Percentiles rank a stretch among this genome's conserved stretches.
Evolutionary conservation across 2,113 vertebrate species (phyloP).

Genomic region (Prunella himalayana): DNA sequence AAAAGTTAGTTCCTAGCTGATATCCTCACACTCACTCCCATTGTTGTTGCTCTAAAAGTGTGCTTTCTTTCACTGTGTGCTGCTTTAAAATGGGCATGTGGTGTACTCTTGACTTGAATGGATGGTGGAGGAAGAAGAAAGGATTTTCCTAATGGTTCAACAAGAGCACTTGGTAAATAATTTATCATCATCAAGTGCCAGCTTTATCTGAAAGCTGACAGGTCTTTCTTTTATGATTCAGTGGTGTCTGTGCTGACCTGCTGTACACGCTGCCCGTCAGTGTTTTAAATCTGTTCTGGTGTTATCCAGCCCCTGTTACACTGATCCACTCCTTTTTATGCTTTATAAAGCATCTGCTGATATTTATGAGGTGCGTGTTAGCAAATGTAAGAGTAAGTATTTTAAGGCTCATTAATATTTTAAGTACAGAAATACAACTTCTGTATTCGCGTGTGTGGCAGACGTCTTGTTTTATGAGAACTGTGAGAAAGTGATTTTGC

Average conservation of each 20-base stretch:
- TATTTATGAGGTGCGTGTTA: background rate
- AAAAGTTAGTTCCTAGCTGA: background rate
- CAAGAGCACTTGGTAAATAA: constrained; percentile 59
- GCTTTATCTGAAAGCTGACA: constrained; percentile 40
- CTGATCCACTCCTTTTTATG: background rate
- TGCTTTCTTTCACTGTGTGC: background rate
- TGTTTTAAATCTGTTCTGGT: constrained; percentile 11
- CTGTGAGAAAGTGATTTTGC: constrained; percentile 66
- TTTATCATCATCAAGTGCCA: constrained; percentile 52
- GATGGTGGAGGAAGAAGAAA: background rate
- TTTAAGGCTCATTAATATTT: constrained; percentile 1
- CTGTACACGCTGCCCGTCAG: background rate
- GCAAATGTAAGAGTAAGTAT: background rate
- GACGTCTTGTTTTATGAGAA: constrained; percentile 62
- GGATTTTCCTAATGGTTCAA: constrained; percentile 42
- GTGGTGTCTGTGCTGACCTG: constrained; percentile 18
- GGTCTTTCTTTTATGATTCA: constrained; percentile 34
- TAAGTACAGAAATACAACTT: background rate
- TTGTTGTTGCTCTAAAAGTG: background rate
- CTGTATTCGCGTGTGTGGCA: constrained; percentile 36
- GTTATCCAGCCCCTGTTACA: background rate
- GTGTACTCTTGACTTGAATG: background rate
- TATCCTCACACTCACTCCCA: background rate
- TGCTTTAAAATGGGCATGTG: background rate
- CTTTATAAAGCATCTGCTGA: background rate